phyloP scores from a whole-genome alignment of 2,113 vertebrate species.

The Acanthochromis polyacanthus region DNA sequence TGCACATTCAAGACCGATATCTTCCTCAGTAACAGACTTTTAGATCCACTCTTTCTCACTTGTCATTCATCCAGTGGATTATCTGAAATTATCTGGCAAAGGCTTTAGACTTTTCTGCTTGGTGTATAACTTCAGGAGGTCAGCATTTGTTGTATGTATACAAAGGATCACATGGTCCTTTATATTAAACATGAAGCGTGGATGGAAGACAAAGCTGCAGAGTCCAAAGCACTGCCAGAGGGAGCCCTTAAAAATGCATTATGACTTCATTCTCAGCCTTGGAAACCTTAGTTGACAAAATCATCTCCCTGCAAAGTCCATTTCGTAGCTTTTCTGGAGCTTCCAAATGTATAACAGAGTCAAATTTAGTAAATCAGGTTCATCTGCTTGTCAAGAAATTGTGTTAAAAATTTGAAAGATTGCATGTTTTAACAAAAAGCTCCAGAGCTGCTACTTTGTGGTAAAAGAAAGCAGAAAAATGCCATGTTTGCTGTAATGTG shows the following conservation, averaged over 20 bases:
- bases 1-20: background rate
- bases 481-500: too few species aligned
- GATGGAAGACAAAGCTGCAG: too few species aligned
- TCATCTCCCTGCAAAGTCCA: background rate
- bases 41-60: background rate
- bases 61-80: background rate
- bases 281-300: background rate
- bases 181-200: background rate
- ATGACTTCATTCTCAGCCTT: background rate
- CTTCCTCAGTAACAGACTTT: slow-evolving; percentile 5
- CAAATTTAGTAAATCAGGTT: too few species aligned
- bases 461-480: too few species aligned
- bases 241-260: too few species aligned
- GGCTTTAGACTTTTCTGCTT: background rate
- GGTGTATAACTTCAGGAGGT: background rate
- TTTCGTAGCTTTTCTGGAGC: background rate
- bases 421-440: too few species aligned
- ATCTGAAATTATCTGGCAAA: background rate
- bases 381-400: too few species aligned
- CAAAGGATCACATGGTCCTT: background rate
- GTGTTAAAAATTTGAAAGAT: too few species aligned
- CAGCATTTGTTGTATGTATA: background rate
- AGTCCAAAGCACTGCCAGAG: background rate
- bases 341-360: background rate
- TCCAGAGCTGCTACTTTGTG: too few species aligned